phyloP scores from a whole-genome alignment of 2,888 invertebrate species.

The Gymnocheta viridis region DNA sequence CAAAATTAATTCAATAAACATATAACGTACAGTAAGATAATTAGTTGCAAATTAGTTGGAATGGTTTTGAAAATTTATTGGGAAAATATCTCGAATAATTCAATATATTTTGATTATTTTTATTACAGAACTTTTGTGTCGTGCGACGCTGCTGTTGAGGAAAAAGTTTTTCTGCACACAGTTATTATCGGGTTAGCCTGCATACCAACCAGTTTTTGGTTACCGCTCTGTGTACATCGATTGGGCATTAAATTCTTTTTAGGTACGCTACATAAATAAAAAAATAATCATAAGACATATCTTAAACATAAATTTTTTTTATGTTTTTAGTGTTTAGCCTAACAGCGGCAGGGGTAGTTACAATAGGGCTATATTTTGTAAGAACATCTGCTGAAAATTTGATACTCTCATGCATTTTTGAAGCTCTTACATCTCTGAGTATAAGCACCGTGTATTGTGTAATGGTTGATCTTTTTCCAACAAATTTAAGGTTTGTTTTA shows the following conservation, averaged over 20 bases:
- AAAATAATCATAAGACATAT: no score
- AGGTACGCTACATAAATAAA: conserved; percentile 82
- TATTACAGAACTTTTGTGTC: conserved; percentile 68
- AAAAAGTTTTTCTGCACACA: conserved; percentile 88
- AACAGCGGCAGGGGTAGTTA: conserved; percentile 87
- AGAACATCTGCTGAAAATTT: conserved; percentile 87
- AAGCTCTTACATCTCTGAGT: conserved; percentile 90
- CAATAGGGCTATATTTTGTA: conserved; percentile 89
- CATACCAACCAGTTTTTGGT: conserved; percentile 90
- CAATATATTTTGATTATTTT: not conserved
- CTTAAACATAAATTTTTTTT: not conserved
- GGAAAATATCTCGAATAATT: no score
- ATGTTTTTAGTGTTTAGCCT: conserved; percentile 86
- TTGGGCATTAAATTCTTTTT: conserved; percentile 92
- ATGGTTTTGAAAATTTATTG: not conserved
- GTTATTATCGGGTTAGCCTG: conserved; percentile 91
- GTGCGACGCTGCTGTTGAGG: conserved; percentile 86
- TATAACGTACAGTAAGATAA: no score
- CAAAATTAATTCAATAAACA: no score
- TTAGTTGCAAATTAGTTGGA: no score
- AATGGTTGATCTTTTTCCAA: conserved; percentile 91
- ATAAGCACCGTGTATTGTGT: conserved; percentile 91
- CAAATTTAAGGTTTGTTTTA: conserved; percentile 87
- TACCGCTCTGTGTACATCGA: conserved; percentile 90
- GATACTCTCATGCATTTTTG: conserved; percentile 89